phyloP scores from a whole-genome alignment of 2,888 invertebrate species.

The Plebejus melissa region DNA sequence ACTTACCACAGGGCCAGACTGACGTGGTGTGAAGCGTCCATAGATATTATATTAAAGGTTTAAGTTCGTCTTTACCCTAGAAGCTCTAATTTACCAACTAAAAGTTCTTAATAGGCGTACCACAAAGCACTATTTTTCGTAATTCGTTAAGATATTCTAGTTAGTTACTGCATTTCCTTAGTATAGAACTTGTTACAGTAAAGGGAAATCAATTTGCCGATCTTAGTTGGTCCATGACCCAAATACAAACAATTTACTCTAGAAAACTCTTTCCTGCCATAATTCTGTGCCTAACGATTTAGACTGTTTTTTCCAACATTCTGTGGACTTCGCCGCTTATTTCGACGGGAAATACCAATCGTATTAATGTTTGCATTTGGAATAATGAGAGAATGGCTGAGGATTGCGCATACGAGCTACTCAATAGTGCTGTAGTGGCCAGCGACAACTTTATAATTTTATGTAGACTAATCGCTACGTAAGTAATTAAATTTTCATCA shows the following conservation, averaged over 20 bases:
- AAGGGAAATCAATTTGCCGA: neutral
- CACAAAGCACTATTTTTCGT: neutral
- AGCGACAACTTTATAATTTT: too few species aligned
- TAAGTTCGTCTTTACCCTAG: too few species aligned
- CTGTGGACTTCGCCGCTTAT: neutral
- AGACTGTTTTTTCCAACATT: slow-evolving; percentile 17
- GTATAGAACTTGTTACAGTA: slow-evolving; percentile 11
- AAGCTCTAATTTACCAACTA: too few species aligned
- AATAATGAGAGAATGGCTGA: slow-evolving; percentile 23
- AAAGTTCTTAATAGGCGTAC: too few species aligned
- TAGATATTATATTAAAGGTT: too few species aligned
- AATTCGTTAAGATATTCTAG: neutral
- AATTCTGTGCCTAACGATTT: neutral
- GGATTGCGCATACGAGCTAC: neutral
- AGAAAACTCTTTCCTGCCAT: slow-evolving; percentile 23
- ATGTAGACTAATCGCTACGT: too few species aligned
- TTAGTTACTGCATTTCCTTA: slow-evolving; percentile 3
- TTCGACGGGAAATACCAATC: slow-evolving; percentile 23
- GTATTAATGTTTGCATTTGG: slow-evolving; percentile 18
- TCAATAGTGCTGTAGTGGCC: neutral
- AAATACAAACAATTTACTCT: slow-evolving; percentile 1
- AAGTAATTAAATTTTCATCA: too few species aligned
- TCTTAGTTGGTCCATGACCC: neutral
- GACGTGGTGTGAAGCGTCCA: too few species aligned
- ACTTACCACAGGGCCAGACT: too few species aligned